Base-by-base conservation (phyloP, 2,888 invertebrate species). In the Drosophila kokeensis region DNA sequence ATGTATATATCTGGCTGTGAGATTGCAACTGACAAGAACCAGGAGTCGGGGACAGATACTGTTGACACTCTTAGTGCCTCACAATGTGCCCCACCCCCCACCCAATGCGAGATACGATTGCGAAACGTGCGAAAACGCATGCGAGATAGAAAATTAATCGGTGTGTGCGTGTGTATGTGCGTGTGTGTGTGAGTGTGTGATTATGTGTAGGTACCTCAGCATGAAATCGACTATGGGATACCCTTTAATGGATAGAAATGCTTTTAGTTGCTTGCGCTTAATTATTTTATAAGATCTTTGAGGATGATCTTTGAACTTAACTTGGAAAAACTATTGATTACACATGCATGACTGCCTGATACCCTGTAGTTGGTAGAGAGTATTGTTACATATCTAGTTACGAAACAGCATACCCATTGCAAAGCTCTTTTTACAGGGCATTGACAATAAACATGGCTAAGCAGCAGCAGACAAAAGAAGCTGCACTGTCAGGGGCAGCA, bases 51-150 rank as follows among this genome's bases (percentile, higher is more conserved):
- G 49, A 21, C 34, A 64, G 55, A 67, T 66, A 75, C 80, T 78
- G 76, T 80, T 76, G 80, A 78, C 77, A 80, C 76, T 76, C 45
- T 36, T 36, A 32, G 52, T 50, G 50, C n/a, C 50, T n/a, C 45
- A 45, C 45, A 49, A 27, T 18, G 13, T 55, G 75, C 15, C 49
- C 15, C 29, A 24, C 21, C 13, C n/a, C 49, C 13, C 29, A 30
- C 15, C 21, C 29, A 53, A 78, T 55, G 38, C 27, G n/a, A 24
- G 21, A 27, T 45, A 24, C 53, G 58, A 79, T 77, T 70, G 66
- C 53, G 76, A 76, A 71, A 78, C 76, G 77, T 78, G 77, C 77
- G 50, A 78, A 78, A 78, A 80, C 45, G 66, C 67, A 60, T 60
- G 32, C 45, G 30, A 69, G 50, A 48, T 57, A 69, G 30, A 59